Conservation (phyloP, 2,797 vertebrate genomes). For the Kryptopterus vitreolus region DNA sequence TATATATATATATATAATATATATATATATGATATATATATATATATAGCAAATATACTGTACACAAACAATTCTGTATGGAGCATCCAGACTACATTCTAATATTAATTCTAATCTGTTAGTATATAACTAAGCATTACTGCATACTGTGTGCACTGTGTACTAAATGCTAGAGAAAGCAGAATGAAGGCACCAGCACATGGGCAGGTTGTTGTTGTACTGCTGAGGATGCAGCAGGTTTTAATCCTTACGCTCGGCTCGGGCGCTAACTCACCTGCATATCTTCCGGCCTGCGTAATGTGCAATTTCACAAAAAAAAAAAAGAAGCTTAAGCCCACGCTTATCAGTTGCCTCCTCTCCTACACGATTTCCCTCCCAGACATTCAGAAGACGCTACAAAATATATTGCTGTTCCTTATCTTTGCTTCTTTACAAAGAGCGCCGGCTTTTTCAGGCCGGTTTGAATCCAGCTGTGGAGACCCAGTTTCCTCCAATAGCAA, state of each 20-base stretch:
- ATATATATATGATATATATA: too few species aligned
- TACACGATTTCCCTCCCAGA: conserved; percentile 30
- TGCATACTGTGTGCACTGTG: not conserved
- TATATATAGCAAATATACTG: too few species aligned
- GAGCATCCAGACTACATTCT: not conserved
- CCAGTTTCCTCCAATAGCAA: conserved; percentile 34
- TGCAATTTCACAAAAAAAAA: conserved; percentile 12
- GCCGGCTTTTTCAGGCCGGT: conserved; percentile 15
- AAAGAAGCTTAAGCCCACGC: conserved; percentile 18
- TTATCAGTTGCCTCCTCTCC: conserved; percentile 48
- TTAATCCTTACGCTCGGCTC: conserved; percentile 1
- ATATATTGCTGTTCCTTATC: conserved; percentile 48
- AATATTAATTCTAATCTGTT: not conserved
- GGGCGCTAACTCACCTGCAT: conserved; percentile 12
- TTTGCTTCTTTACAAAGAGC: conserved; percentile 35
- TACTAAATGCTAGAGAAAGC: not conserved
- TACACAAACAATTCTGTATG: too few species aligned
- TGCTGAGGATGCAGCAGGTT: conserved; percentile 24
- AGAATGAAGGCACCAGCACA: not conserved
- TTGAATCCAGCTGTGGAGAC: conserved; percentile 16
- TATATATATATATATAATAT: too few species aligned
- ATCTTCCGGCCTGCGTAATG: conserved; percentile 24
- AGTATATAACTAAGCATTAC: not conserved
- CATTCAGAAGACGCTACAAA: conserved; percentile 44
- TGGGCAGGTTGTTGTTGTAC: not conserved